phyloP scores from a whole-genome alignment of 2,888 invertebrate species.

The Drosophila birchii region DNA sequence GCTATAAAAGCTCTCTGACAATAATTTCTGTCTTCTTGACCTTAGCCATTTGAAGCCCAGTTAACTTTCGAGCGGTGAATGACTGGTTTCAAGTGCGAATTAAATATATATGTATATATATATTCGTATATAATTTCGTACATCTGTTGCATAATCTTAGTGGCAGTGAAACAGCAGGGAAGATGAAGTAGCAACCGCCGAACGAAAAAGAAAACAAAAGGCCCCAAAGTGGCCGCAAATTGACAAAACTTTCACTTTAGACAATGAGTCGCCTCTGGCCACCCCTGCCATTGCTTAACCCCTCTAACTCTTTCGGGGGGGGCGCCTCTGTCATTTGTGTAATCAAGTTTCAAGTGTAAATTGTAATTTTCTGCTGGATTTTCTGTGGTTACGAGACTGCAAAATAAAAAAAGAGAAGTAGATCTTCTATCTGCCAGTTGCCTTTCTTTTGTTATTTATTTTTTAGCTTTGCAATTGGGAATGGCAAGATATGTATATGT shows the following conservation, averaged over 20 bases:
- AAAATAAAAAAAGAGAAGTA: background rate
- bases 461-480: background rate
- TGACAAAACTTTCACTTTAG: slow-evolving; percentile 65
- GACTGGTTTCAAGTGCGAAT: slow-evolving; percentile 33
- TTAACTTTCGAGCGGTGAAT: slow-evolving; percentile 8
- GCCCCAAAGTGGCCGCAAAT: slow-evolving; percentile 56
- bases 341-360: slow-evolving; percentile 57
- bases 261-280: slow-evolving; percentile 51
- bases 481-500: no score
- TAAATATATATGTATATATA: slow-evolving; percentile 13
- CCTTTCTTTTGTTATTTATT: background rate
- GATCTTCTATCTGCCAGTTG: slow-evolving; percentile 13
- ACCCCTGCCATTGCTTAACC: no score
- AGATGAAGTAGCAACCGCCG: slow-evolving; percentile 34
- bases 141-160: slow-evolving; percentile 39
- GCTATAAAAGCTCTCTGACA: background rate
- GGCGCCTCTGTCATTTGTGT: slow-evolving; percentile 37
- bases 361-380: slow-evolving; percentile 38
- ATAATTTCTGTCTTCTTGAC: slow-evolving; percentile 14
- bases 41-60: slow-evolving; percentile 28
- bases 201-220: slow-evolving; percentile 25
- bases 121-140: slow-evolving; percentile 18
- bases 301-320: background rate
- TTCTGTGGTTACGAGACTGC: slow-evolving; percentile 17
- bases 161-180: slow-evolving; percentile 38